Conservation (phyloP, 1,140 invertebrate genomes). For the Pemphigus obesinymphae region DNA sequence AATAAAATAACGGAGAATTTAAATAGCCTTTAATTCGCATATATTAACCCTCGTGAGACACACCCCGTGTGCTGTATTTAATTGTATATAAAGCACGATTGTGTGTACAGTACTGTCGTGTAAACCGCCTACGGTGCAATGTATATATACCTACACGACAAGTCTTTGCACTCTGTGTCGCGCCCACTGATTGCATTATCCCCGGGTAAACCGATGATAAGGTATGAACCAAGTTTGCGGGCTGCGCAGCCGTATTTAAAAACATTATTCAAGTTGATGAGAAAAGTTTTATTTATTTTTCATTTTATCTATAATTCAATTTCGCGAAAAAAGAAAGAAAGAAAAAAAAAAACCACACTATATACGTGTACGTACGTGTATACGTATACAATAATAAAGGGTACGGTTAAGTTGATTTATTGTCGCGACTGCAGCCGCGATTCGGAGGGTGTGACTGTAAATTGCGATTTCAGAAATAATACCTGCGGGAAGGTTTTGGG, state of each 20-base stretch:
- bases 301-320: not conserved
- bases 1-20: too few relatives aligned
- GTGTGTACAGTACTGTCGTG: too few relatives aligned
- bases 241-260: not conserved
- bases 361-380: not conserved
- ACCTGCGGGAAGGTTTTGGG: not conserved
- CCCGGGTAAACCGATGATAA: slow-evolving; percentile 10
- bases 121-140: not conserved
- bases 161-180: slow-evolving; percentile 18
- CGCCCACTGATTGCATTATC: not conserved
- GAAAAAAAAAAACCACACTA: too few relatives aligned
- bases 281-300: not conserved
- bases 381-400: not conserved
- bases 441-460: not conserved
- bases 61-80: not conserved
- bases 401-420: too few relatives aligned
- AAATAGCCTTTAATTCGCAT: too few relatives aligned
- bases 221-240: not conserved
- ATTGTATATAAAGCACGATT: not conserved
- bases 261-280: not conserved
- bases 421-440: too few relatives aligned
- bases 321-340: not conserved
- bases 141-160: not conserved
- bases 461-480: not conserved
- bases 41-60: not conserved